Evolutionary conservation across 2,113 vertebrate species (phyloP), one percentile per base, ranked within the genome.

Genomic region (Hydropotes inermis): DNA sequence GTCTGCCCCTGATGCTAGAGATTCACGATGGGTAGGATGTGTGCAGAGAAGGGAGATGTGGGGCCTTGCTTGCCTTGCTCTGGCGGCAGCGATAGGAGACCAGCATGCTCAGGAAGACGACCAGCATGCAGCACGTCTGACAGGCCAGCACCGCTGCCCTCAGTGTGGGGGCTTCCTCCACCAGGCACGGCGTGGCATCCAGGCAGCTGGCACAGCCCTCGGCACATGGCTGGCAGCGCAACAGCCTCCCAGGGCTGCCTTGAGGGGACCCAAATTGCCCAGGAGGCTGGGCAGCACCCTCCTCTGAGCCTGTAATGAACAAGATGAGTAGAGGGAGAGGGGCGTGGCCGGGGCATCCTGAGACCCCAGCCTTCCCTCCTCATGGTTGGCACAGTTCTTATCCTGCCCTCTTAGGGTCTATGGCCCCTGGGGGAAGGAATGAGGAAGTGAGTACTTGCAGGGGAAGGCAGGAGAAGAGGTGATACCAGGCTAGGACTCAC

Each of bases 101-200:
- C 95, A 99, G 98, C 99, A 99, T 99, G 98, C 99, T 99, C 98
- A 99, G 97, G 91, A 99, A 99, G 98, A 99, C 98, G 1, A 99
- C 99, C 82, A 99, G 54, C 99, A 99, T 99, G 98, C 99, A 99
- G 98, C 99, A 98, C 1, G 99, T 99, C 98, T 99, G 99, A 85
- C 99, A 98, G 17, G 99, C 97, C 90, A 99, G 96, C 64, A 99
- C 98, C 0, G 98, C 98, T 0, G 98, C 98, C 94, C 99, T 98
- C 81, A 99, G 98, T 0, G 91, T 98, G 97, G 74, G 96, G 95
- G 99, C 99, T 98, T 99, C 99, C 98, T 99, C 99, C 39, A 98
- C 99, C 98, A 99, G 97, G 98, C 99, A 99, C 0, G 99, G 99
- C 0, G 98, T 55, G 27, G 99, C 98, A 16, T 99, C 99, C 97